Percentiles rank a stretch among this genome's conserved stretches.
phyloP scores from a whole-genome alignment of 1,140 invertebrate genomes.

The Aphelenchoides fujianensis region DNA sequence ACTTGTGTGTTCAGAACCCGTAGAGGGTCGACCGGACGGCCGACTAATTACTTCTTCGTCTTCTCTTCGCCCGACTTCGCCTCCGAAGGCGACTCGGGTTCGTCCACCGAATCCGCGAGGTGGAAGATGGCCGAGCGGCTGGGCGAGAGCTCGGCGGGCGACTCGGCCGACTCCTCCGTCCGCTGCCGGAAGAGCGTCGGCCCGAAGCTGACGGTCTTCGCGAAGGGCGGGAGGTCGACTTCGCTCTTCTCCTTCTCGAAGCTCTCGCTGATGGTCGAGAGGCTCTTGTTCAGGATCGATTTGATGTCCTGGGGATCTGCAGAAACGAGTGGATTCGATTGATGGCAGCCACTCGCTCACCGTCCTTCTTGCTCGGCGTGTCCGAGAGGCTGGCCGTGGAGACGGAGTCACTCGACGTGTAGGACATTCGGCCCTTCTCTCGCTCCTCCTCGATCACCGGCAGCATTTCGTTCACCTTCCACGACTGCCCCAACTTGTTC shows the following conservation, averaged over 20 bases:
- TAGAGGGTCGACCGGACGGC: too few species aligned
- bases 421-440: conserved; percentile 16
- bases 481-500: conserved; percentile 5
- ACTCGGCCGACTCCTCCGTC: not conserved
- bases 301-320: not conserved
- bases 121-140: not conserved
- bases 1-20: too few species aligned
- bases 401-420: not conserved
- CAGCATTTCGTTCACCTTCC: conserved; percentile 39
- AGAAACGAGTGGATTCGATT: not conserved
- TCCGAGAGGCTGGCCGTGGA: not conserved
- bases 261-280: not conserved
- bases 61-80: too few species aligned
- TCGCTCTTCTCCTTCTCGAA: not conserved
- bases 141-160: not conserved
- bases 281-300: conserved; percentile 4
- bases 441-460: conserved; percentile 38
- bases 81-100: too few species aligned
- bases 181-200: not conserved
- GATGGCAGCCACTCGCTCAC: not conserved
- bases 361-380: not conserved
- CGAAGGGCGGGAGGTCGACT: not conserved
- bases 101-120: too few species aligned
- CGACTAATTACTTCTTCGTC: too few species aligned
- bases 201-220: conserved; percentile 9